Percentiles rank a stretch among this genome's conserved stretches.
Evolutionary conservation across 2,113 vertebrate species (phyloP).

Genomic region (Theropithecus gelada): DNA sequence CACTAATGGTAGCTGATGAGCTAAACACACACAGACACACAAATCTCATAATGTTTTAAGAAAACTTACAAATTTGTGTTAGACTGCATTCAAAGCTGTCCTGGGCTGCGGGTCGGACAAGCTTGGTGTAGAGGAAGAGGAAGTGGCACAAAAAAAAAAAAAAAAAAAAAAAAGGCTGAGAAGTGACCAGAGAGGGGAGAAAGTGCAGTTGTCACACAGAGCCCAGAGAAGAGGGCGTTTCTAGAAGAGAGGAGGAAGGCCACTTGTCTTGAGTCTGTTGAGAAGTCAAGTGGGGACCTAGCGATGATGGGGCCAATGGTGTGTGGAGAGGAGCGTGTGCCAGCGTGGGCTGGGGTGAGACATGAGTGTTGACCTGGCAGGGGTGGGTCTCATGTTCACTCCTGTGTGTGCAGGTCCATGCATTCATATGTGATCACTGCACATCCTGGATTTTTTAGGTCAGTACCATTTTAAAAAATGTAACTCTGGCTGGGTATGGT

Average conservation of each 20-base stretch:
- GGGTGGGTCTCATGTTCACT: neutral
- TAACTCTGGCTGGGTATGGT: too few relatives aligned
- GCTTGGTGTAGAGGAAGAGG: neutral
- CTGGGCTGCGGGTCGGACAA: too few relatives aligned
- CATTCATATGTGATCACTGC: accelerated
- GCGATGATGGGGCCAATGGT: neutral
- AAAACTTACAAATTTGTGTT: too few relatives aligned
- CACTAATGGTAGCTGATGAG: too few relatives aligned
- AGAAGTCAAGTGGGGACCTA: neutral
- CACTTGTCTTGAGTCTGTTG: too few relatives aligned
- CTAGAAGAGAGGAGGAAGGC: neutral
- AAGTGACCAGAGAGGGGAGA: neutral
- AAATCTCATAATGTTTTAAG: too few relatives aligned
- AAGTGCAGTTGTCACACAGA: accelerated
- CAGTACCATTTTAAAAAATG: neutral
- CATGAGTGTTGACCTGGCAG: neutral
- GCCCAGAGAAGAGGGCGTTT: neutral
- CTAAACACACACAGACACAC: too few relatives aligned
- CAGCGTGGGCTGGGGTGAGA: too few relatives aligned
- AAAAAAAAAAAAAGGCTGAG: too few relatives aligned
- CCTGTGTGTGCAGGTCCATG: accelerated
- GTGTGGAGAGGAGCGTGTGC: neutral
- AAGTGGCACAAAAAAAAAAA: neutral
- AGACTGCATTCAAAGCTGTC: too few relatives aligned
- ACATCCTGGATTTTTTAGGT: neutral